Conservation (phyloP, 2,888 invertebrate species). For the Globia sparganii region DNA sequence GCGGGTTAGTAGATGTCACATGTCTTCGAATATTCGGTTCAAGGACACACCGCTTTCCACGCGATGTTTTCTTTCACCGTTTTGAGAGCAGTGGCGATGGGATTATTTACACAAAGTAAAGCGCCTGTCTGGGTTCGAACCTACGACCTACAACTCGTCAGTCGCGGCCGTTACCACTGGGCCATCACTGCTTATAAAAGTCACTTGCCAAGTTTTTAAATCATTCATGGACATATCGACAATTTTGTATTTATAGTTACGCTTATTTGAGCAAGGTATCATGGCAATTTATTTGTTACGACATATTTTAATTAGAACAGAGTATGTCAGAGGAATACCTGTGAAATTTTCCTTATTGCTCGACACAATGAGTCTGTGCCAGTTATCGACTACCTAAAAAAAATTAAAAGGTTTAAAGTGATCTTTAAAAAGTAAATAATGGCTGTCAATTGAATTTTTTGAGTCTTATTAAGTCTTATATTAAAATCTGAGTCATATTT, state of each 20-base stretch:
- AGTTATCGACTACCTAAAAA: not conserved
- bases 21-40: too few species aligned
- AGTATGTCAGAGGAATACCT: constrained; percentile 1
- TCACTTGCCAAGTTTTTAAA: not conserved
- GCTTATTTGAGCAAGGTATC: not conserved
- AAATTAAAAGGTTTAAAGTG: not conserved
- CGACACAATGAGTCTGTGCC: not conserved
- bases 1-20: too few species aligned
- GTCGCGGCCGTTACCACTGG: too few species aligned
- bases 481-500: not conserved
- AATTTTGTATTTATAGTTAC: constrained; percentile 7
- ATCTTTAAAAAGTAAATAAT: not conserved
- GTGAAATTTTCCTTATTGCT: not conserved
- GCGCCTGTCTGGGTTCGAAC: too few species aligned
- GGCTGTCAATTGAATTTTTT: not conserved
- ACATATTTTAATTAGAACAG: constrained; percentile 10
- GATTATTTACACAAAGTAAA: too few species aligned
- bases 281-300: not conserved
- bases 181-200: not conserved
- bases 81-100: too few species aligned
- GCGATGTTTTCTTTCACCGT: too few species aligned
- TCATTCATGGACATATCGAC: not conserved
- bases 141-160: too few species aligned
- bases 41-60: too few species aligned
- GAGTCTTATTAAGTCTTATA: too few species aligned